Evolutionary conservation across 2,888 invertebrate species (phyloP).

Genomic region (Hypsopygia costalis): DNA sequence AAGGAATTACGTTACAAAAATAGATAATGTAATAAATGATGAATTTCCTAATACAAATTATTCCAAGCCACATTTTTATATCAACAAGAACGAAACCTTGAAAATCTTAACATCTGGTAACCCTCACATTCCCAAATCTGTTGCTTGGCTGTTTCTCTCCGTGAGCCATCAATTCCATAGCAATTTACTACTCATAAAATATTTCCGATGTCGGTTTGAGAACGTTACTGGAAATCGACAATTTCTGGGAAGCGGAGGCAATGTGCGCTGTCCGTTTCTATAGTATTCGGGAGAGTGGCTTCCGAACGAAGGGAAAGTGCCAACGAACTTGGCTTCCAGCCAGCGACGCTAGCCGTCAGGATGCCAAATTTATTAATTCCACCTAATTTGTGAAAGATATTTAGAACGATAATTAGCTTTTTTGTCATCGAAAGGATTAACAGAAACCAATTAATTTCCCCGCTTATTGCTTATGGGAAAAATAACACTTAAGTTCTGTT

Average conservation of each 20-base stretch:
- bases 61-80: too few relatives aligned
- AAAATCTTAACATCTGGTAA: not conserved
- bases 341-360: constrained; percentile 52
- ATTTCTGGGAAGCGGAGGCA: constrained; percentile 68
- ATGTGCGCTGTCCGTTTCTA: constrained; percentile 54
- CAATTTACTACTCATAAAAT: constrained; percentile 67
- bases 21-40: too few relatives aligned
- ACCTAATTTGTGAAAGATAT: constrained; percentile 64
- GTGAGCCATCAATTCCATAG: constrained; percentile 36
- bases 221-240: constrained; percentile 58
- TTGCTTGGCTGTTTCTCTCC: constrained; percentile 27
- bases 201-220: constrained; percentile 60
- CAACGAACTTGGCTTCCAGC: constrained; percentile 51
- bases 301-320: constrained; percentile 56
- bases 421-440: constrained; percentile 65
- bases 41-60: too few relatives aligned
- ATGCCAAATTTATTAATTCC: constrained; percentile 62
- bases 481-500: constrained; percentile 15
- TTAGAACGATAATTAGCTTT: constrained; percentile 63
- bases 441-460: constrained; percentile 46
- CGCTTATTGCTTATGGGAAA: constrained; percentile 27
- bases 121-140: constrained; percentile 11
- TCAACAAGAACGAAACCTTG: not conserved
- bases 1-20: too few relatives aligned
- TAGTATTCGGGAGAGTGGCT: constrained; percentile 45